Evolutionary conservation across 2,888 invertebrate genomes (phyloP).

Genomic region (Cerastis rubricosa): DNA sequence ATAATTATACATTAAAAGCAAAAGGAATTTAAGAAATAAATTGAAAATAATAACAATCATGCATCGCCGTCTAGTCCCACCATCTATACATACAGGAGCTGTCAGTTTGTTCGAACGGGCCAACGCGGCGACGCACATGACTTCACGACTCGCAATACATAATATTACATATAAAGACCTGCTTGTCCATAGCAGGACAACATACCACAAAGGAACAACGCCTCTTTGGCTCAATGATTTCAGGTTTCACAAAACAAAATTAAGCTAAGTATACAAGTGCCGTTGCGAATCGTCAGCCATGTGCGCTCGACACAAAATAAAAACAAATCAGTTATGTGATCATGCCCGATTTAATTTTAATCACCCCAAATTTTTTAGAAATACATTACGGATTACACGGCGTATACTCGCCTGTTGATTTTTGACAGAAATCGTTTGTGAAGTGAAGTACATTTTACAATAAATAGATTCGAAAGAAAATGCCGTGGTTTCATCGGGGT

Average conservation of each 20-base stretch:
- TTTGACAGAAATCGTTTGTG: conserved; percentile 49
- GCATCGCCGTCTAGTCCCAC: conserved; percentile 51
- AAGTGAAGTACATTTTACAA: conserved; percentile 41
- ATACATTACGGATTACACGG: conserved; percentile 58
- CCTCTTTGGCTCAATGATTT: conserved; percentile 20
- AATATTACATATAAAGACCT: conserved; percentile 18
- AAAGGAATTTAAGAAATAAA: conserved; percentile 69
- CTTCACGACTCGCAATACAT: conserved; percentile 20
- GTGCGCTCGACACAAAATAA: conserved; percentile 42
- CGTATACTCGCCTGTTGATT: conserved; percentile 43
- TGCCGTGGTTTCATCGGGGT: conserved; percentile 51
- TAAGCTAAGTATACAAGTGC: conserved; percentile 16
- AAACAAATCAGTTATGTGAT: conserved; percentile 69
- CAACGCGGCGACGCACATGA: conserved; percentile 19
- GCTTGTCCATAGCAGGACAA: not conserved
- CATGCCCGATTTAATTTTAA: conserved; percentile 72
- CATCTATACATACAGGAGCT: conserved; percentile 59
- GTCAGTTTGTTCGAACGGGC: conserved; percentile 61
- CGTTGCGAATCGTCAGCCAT: conserved; percentile 22
- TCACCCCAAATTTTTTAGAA: conserved; percentile 66
- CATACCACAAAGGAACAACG: not conserved
- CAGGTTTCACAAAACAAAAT: conserved; percentile 3
- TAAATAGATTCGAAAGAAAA: conserved; percentile 51
- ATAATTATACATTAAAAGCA: conserved; percentile 76
- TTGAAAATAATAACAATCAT: conserved; percentile 70